Evolutionary conservation across 2,888 invertebrate species (phyloP), one percentile per base, ranked within the genome.

Genomic region (Pammene aurita): DNA sequence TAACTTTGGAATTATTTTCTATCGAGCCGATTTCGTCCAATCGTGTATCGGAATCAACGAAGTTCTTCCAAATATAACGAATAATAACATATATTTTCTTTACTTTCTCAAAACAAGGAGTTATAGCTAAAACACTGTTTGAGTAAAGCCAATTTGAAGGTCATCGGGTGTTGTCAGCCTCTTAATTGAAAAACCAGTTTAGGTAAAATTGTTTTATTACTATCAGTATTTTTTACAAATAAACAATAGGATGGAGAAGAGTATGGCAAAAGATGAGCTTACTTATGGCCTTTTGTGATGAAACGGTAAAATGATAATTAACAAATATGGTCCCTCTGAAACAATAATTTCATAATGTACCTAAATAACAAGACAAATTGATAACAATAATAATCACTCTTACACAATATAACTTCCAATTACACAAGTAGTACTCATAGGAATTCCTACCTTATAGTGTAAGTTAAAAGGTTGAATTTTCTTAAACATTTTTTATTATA

Each of bases 311-410:
- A 69, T 61, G 70, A 75, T 57, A 68, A 74, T 72, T 74, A 76
- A 78, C 72, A 78, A 76, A 76, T 73, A 80, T 84, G 86, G 86
- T 85, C 85, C 85, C 86, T 75, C 71, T 70, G 76, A 82, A 84
- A 79, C 75, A 74, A 72, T 69, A 70, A 65, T 78, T 62, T 79
- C 73, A 26, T 50, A 56, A 60, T 71, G 34, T 62, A 56, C 38
- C 10, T 46, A 60, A 67, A 64, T 56, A 68, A 65, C 65, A 60
- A 48, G 56, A 42, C 52, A 58, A 52, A 64, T 58, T 64, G 52
- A 64, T 52, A 69, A 65, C 69, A 69, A 69, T 58, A 65, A 64
- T 58, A 58, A 55, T 54, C 41, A 55, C 46, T 69, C 60, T 46
- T 58, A 57, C 52, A 56, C 50, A 63, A 63, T 35, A 44, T 46